A percentile compares a stretch with the other conserved stretches of the same genome.
phyloP scores from a whole-genome alignment of 2,888 invertebrate species.

The Temnothorax unifasciatus region DNA sequence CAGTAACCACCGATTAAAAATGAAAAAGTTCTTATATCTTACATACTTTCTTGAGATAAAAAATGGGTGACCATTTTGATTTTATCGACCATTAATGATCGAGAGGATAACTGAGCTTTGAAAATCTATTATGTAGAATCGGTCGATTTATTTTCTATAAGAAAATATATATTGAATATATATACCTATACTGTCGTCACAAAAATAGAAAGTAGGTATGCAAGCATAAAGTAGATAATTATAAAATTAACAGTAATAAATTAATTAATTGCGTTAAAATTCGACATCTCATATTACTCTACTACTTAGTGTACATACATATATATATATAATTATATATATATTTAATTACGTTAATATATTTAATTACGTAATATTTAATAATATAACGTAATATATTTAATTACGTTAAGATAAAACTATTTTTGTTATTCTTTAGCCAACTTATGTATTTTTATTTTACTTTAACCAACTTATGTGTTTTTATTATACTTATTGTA shows the following conservation, averaged over 20 bases:
- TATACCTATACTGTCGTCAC: background rate
- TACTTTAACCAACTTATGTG: no score
- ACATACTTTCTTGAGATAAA: background rate
- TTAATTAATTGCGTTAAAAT: no score
- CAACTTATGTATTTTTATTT: background rate
- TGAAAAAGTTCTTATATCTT: background rate
- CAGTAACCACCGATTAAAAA: background rate
- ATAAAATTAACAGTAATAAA: no score
- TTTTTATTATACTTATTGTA: background rate
- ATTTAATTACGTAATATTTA: no score
- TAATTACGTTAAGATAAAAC: background rate
- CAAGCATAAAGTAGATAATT: no score
- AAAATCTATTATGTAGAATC: background rate
- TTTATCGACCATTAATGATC: background rate
- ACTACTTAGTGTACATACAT: no score
- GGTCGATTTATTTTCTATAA: background rate
- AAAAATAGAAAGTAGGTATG: no score
- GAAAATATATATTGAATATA: conserved; percentile 4
- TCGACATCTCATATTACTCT: no score
- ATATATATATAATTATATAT: no score
- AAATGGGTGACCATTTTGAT: background rate
- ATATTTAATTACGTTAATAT: no score
- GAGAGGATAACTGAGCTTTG: background rate
- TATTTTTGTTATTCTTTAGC: background rate
- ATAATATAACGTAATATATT: no score